Conservation (phyloP, 2,113 vertebrate species). For the Odontophorus gujanensis region DNA sequence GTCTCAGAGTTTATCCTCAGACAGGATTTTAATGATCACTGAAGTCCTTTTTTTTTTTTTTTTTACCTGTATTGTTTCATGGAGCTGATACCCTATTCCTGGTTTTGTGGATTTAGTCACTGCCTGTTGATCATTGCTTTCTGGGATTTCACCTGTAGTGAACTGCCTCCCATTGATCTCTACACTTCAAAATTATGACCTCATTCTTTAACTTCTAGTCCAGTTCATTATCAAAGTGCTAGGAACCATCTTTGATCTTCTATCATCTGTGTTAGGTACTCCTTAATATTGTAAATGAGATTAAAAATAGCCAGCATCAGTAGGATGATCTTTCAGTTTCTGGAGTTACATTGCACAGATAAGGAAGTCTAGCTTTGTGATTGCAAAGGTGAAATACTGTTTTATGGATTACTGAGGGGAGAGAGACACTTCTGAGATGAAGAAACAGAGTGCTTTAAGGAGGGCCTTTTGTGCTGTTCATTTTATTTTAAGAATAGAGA, state of each 20-base stretch:
- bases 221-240: background rate
- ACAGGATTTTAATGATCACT: background rate
- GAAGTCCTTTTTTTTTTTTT: background rate
- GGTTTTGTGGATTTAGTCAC: background rate
- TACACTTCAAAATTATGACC: background rate
- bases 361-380: background rate
- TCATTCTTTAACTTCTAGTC: background rate
- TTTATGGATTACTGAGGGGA: background rate
- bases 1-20: background rate
- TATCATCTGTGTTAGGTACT: background rate
- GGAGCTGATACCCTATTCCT: background rate
- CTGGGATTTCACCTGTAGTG: background rate
- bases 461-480: background rate
- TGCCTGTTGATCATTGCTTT: background rate
- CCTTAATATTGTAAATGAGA: background rate
- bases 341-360: background rate
- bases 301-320: background rate
- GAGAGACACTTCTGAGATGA: background rate
- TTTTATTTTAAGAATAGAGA: background rate
- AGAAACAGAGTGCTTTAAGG: background rate
- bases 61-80: background rate
- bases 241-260: background rate
- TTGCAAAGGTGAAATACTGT: background rate
- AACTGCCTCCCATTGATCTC: background rate
- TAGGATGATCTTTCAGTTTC: background rate